A percentile compares a stretch with the other conserved stretches of the same genome.
phyloP scores from a whole-genome alignment of 2,797 vertebrate species.

The Dendrocincla tyrannina region DNA sequence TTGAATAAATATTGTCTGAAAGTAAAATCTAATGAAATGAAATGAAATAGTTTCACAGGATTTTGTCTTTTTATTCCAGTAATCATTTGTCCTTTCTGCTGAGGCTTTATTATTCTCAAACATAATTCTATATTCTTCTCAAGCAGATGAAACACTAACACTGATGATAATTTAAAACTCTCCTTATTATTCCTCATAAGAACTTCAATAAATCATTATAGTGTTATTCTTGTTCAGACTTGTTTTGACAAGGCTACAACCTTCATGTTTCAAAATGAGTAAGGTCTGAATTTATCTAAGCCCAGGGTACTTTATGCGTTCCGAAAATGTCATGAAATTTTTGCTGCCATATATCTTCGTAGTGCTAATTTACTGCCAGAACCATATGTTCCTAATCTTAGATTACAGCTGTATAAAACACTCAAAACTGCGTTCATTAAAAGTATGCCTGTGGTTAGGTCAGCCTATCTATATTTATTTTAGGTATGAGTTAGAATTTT shows the following conservation, averaged over 20 bases:
- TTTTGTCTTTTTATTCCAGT: not conserved
- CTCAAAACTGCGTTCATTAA: slow-evolving; percentile 38
- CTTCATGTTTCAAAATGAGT: slow-evolving; percentile 47
- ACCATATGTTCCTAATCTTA: slow-evolving; percentile 37
- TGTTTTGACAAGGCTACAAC: slow-evolving; percentile 61
- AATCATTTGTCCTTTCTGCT: not conserved
- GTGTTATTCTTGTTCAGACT: slow-evolving; percentile 50
- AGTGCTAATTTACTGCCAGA: slow-evolving; percentile 47
- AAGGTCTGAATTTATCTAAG: slow-evolving; percentile 44
- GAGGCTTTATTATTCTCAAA: not conserved
- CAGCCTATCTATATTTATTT: slow-evolving; percentile 48
- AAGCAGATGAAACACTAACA: slow-evolving; percentile 10
- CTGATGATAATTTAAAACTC: slow-evolving; percentile 42
- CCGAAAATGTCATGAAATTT: slow-evolving; percentile 55
- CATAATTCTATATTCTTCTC: not conserved
- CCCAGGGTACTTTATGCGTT: slow-evolving; percentile 21
- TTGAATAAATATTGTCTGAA: not conserved
- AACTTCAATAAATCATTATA: slow-evolving; percentile 56
- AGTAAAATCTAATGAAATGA: not conserved
- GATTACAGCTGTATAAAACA: slow-evolving; percentile 24
- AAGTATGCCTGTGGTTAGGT: slow-evolving; percentile 8
- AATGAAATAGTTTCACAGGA: not conserved
- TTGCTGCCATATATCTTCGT: slow-evolving; percentile 31
- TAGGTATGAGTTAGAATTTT: not conserved
- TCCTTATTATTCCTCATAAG: slow-evolving; percentile 57